Evolutionary conservation across 2,113 vertebrate species (phyloP).

Genomic region (Caranx melampygus): DNA sequence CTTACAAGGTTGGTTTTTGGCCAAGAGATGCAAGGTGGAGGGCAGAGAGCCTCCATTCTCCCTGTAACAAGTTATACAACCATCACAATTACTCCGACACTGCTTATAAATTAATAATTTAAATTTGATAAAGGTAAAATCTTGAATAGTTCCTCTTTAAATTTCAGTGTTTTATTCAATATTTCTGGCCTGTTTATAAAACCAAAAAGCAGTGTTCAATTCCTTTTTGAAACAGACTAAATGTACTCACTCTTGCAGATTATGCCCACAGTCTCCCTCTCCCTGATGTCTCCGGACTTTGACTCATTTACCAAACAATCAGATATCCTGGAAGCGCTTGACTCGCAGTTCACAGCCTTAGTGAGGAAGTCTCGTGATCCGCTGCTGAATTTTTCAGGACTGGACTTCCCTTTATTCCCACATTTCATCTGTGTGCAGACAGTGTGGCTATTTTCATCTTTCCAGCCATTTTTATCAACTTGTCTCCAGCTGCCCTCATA

Average conservation of each 20-base stretch:
- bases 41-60: too few species aligned
- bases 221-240: background rate
- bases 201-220: background rate
- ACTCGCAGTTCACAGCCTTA: accelerated
- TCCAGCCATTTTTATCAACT: accelerated
- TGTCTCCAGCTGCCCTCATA: slow-evolving; percentile 20
- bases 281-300: accelerated
- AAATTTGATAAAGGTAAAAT: too few species aligned
- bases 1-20: too few species aligned
- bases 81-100: too few species aligned
- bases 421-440: slow-evolving; percentile 59
- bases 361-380: accelerated
- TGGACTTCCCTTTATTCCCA: accelerated
- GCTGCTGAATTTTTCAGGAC: background rate
- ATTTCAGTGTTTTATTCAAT: too few species aligned
- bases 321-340: accelerated
- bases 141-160: too few species aligned
- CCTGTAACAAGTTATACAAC: too few species aligned
- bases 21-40: too few species aligned
- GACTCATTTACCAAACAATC: background rate
- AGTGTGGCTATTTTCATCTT: accelerated
- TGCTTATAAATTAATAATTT: too few species aligned
- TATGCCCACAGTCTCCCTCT: background rate
- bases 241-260: slow-evolving; percentile 67
- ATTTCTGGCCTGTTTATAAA: too few species aligned